A percentile compares a stretch with the other conserved stretches of the same genome.
Evolutionary conservation across 2,888 invertebrate genomes (phyloP).

Genomic region (Dryobotodes eremita): DNA sequence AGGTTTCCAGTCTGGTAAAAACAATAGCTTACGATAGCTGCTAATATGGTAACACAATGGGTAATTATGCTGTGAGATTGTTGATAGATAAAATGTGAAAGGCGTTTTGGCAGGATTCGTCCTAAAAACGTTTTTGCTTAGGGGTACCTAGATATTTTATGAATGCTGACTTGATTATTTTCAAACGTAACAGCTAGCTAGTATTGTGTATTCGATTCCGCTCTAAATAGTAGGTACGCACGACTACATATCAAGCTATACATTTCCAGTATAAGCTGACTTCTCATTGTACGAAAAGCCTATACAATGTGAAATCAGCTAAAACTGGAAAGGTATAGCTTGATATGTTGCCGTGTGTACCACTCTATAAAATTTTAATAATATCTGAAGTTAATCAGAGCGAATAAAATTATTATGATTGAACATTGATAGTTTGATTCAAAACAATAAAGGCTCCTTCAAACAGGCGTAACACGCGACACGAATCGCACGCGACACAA

Average conservation of each 20-base stretch:
- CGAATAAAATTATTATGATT: slow-evolving; percentile 39
- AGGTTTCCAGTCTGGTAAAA: slow-evolving; percentile 5
- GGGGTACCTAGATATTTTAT: background rate
- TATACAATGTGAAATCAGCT: too few species aligned
- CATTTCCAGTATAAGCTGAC: too few species aligned
- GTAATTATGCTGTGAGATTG: slow-evolving; percentile 35
- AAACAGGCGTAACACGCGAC: too few species aligned
- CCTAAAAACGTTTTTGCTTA: slow-evolving; percentile 15
- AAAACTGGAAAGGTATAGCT: too few species aligned
- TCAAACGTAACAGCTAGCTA: background rate
- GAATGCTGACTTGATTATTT: background rate
- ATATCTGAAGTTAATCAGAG: slow-evolving; percentile 39
- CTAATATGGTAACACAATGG: slow-evolving; percentile 43
- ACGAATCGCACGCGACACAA: too few species aligned
- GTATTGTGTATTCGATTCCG: slow-evolving; percentile 10
- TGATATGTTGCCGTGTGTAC: too few species aligned
- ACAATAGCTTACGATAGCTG: slow-evolving; percentile 41
- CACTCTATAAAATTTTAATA: slow-evolving; percentile 12
- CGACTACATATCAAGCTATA: too few species aligned
- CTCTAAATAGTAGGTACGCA: slow-evolving; percentile 19
- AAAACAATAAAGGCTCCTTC: slow-evolving; percentile 3
- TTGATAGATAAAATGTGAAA: slow-evolving; percentile 40
- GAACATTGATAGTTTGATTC: background rate
- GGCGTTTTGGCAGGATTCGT: slow-evolving; percentile 34
- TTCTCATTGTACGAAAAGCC: too few species aligned